Conservation (phyloP, 2,797 vertebrate species). For the Euthynnus affinis region DNA sequence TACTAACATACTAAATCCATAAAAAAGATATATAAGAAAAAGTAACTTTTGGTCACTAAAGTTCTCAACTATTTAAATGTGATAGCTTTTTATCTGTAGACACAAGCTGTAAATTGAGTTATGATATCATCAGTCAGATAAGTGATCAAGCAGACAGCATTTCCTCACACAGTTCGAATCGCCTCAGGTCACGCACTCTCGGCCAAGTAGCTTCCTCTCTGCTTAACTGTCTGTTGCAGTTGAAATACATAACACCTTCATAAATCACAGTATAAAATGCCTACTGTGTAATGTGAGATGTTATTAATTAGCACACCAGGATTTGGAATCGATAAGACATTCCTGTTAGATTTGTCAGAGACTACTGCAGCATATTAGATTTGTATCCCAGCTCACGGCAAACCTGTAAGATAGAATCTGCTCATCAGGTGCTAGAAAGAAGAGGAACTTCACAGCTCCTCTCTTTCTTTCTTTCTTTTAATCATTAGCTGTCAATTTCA, state of each 20-base stretch:
- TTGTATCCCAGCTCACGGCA: conserved; percentile 14
- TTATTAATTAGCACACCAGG: conserved; percentile 68
- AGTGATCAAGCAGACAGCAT: conserved; percentile 39
- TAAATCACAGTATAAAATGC: conserved; percentile 59
- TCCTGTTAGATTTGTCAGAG: conserved; percentile 67
- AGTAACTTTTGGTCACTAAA: conserved; percentile 11
- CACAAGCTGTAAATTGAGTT: conserved; percentile 47
- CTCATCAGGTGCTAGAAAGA: conserved; percentile 13
- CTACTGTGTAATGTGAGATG: conserved; percentile 56
- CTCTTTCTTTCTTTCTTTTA: neutral
- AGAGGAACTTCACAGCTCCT: neutral
- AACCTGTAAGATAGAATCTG: conserved; percentile 20
- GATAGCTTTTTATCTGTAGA: conserved; percentile 22
- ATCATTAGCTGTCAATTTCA: conserved; percentile 4
- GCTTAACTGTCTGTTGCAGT: conserved; percentile 41
- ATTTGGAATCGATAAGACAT: conserved; percentile 67
- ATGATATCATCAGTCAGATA: conserved; percentile 49
- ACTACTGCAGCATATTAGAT: conserved; percentile 47
- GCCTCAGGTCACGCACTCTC: conserved; percentile 77
- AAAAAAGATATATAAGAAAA: neutral
- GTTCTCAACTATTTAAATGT: conserved; percentile 4
- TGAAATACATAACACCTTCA: conserved; percentile 49
- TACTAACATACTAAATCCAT: neutral
- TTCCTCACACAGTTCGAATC: conserved; percentile 37
- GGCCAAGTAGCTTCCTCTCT: conserved; percentile 70